Conservation (phyloP, 2,888 invertebrate genomes). For the Ommatoiulus sabulosus region DNA sequence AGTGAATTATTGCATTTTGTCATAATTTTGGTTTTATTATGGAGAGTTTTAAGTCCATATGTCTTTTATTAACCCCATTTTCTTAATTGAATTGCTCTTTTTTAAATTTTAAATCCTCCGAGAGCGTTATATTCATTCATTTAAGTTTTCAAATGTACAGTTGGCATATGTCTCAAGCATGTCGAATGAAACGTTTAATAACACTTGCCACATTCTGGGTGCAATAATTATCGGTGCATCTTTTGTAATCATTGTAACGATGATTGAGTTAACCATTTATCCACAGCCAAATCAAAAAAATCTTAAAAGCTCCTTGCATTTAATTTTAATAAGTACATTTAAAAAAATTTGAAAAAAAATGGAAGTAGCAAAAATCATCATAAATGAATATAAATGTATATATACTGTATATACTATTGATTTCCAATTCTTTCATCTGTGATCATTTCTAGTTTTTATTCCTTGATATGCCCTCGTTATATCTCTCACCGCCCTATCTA, state of each 20-base stretch:
- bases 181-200: not conserved
- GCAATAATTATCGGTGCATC: conserved; percentile 30
- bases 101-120: not conserved
- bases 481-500: not conserved
- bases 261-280: not conserved
- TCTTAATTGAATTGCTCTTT: not conserved
- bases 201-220: conserved; percentile 29
- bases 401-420: conserved; percentile 23
- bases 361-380: conserved; percentile 15
- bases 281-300: conserved; percentile 18
- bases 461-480: conserved; percentile 29
- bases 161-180: not conserved
- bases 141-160: not conserved
- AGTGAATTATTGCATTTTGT: conserved; percentile 14
- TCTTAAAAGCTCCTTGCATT: not conserved
- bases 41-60: not conserved
- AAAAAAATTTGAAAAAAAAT: conserved; percentile 12
- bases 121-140: not conserved
- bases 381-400: conserved; percentile 40
- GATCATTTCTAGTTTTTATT: conserved; percentile 36
- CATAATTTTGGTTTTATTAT: not conserved
- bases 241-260: conserved; percentile 7
- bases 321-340: not conserved
- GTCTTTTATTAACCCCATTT: not conserved
- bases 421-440: conserved; percentile 17